Evolutionary conservation across 2,888 invertebrate species (phyloP), one percentile per base, ranked within the genome.

Genomic region (Pseudoips prasinana): DNA sequence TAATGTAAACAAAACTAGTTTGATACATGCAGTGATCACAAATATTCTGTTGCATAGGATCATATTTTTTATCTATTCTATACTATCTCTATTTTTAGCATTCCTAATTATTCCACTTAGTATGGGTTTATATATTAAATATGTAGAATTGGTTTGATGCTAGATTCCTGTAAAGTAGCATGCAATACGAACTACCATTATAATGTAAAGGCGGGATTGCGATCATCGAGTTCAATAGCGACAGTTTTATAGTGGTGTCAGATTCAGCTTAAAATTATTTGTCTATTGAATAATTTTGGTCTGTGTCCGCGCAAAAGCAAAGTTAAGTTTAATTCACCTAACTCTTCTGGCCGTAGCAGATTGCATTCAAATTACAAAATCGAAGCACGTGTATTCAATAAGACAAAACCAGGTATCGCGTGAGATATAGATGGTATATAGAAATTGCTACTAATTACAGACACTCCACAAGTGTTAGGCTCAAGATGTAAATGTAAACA

Each of bases 191-290:
- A 74, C 74, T 79, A 79, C 68, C 57, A 54, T 51, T 53, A 70
- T 59, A 70, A 74, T 64, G 72, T 40, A 61, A 52, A 73, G 71
- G 84, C 85, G 87, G 86, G 87, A 85, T 74, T 87, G 87, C 87
- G 87, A 87, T 85, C 86, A 87, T 87, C 87, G 86, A 72, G 75
- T 77, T 68, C 46, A 64, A 62, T 60, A 64, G 51, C 53, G 57
- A 37, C 29, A 27, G 41, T 29, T 19, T 38, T 26, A 14, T 30
- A 29, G 29, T 27, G 29, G 37, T 35, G 14, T 37, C 26, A 49
- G 30, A 14, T 33, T 20, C 37, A 41, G 44, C 39, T 35, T 25
- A 3, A 3, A 14, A 14, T 14, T 26, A 8, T 8, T 18, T 2
- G 1, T n/a, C 7, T 26, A 17, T n/a, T 5, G 18, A 14, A 14